Conservation (phyloP, 2,797 vertebrate species). For the Paramormyrops hopkinsi region DNA sequence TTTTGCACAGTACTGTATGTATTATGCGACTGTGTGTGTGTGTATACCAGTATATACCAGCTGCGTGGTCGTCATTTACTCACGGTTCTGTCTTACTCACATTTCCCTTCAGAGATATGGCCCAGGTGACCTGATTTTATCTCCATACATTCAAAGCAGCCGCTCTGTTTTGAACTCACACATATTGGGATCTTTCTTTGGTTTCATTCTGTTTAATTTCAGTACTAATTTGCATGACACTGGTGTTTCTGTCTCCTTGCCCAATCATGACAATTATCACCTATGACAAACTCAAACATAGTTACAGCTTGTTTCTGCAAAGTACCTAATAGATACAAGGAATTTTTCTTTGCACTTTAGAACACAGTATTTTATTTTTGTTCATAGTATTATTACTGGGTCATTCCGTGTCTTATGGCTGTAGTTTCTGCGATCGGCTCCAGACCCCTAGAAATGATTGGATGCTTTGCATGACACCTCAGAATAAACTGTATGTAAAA, state of each 20-base stretch:
- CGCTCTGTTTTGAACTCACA: background rate
- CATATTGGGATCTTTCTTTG: background rate
- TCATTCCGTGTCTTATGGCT: background rate
- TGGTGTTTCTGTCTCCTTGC: background rate
- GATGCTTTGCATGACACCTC: background rate
- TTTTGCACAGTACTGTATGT: background rate
- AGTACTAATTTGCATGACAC: background rate
- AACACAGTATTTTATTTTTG: background rate
- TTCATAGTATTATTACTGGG: background rate
- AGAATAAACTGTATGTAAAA: background rate
- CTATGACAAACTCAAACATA: background rate
- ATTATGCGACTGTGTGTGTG: background rate
- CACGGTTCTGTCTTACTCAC: background rate
- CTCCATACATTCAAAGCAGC: background rate
- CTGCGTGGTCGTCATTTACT: background rate
- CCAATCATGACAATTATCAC: background rate
- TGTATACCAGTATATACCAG: background rate
- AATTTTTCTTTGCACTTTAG: background rate
- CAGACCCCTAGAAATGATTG: background rate
- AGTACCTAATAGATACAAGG: background rate
- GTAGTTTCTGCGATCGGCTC: background rate
- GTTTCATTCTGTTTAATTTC: background rate
- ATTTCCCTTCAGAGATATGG: background rate
- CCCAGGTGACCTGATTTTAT: background rate
- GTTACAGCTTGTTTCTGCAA: background rate